Evolutionary conservation across 2,888 invertebrate species (phyloP).

Genomic region (Sarcophaga rosellei): DNA sequence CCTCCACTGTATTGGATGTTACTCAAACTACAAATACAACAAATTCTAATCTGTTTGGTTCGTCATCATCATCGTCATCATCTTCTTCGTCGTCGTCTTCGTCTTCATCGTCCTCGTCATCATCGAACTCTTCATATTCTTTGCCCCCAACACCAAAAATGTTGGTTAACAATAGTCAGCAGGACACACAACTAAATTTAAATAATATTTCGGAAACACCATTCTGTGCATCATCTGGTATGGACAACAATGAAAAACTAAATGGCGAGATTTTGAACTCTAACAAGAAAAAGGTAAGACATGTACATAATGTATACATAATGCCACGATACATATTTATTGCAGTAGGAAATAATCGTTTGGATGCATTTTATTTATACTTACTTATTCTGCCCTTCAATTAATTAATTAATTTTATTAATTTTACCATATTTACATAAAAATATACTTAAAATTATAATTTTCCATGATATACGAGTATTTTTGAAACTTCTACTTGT

Average conservation of each 20-base stretch:
- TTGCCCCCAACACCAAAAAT: conserved; percentile 76
- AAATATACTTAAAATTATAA: too few relatives aligned
- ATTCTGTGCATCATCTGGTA: conserved; percentile 29
- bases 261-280: conserved; percentile 20
- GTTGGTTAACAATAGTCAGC: conserved; percentile 30
- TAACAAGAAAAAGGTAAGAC: conserved; percentile 61
- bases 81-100: conserved; percentile 62
- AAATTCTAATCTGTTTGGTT: conserved; percentile 49
- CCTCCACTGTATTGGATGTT: conserved; percentile 38
- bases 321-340: too few relatives aligned
- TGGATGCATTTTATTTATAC: too few relatives aligned
- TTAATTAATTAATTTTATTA: too few relatives aligned
- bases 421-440: too few relatives aligned
- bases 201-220: conserved; percentile 35
- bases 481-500: too few relatives aligned
- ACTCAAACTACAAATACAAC: conserved; percentile 44
- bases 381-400: too few relatives aligned
- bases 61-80: conserved; percentile 66
- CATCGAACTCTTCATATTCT: conserved; percentile 78
- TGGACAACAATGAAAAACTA: conserved; percentile 52
- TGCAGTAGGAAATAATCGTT: too few relatives aligned
- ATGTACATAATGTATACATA: not conserved
- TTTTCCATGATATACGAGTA: too few relatives aligned
- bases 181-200: conserved; percentile 42
- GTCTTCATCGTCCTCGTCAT: conserved; percentile 74